phyloP scores from a whole-genome alignment of 2,113 vertebrate species.

The Marmota flaviventris region DNA sequence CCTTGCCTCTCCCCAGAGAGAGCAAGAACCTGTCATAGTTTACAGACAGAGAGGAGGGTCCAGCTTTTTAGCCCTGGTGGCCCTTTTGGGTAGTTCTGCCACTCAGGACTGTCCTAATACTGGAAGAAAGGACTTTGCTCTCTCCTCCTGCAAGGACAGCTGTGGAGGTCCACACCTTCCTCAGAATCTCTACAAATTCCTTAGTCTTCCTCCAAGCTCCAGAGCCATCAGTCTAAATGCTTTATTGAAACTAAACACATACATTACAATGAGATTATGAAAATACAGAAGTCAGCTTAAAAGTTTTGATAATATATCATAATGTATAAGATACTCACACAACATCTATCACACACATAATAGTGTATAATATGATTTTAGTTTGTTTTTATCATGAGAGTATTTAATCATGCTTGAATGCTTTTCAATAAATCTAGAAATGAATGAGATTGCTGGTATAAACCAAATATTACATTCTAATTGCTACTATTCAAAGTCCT shows the following conservation, averaged over 20 bases:
- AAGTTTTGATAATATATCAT: too few relatives aligned
- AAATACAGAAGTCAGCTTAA: too few relatives aligned
- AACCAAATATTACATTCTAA: too few relatives aligned
- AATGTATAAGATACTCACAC: too few relatives aligned
- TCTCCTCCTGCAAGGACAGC: not conserved
- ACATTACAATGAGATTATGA: too few relatives aligned
- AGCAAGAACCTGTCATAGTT: not conserved
- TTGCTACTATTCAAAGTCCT: too few relatives aligned
- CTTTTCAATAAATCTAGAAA: too few relatives aligned
- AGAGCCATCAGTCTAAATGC: conserved; percentile 74
- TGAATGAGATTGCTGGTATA: too few relatives aligned
- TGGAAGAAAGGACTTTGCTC: conserved; percentile 32
- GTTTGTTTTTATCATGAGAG: too few relatives aligned
- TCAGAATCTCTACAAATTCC: conserved; percentile 69
- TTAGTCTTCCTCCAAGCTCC: conserved; percentile 75
- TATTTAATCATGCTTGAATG: too few relatives aligned
- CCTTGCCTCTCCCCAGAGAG: not conserved
- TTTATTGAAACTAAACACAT: conserved; percentile 77
- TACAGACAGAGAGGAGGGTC: not conserved
- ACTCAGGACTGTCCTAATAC: not conserved
- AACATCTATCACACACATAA: too few relatives aligned
- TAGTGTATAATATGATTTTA: too few relatives aligned
- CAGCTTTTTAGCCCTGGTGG: not conserved
- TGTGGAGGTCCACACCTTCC: conserved; percentile 51
- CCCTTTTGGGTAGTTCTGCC: not conserved